Evolutionary conservation across 2,888 invertebrate genomes (phyloP).

Genomic region (Sarcophaga carnaria): DNA sequence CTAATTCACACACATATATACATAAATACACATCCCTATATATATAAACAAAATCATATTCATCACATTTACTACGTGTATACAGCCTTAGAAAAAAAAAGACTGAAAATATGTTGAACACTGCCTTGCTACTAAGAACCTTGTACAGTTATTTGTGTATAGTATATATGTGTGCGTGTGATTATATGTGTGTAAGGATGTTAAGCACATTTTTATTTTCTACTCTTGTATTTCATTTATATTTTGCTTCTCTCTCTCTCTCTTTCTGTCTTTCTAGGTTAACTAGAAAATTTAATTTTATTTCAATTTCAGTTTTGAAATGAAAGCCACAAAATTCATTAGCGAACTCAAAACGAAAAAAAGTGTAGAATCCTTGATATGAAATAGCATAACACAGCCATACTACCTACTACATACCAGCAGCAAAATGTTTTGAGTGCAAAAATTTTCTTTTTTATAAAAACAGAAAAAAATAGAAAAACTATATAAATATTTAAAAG

Average conservation of each 20-base stretch:
- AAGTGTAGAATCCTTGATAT: constrained; percentile 45
- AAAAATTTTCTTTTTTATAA: background rate
- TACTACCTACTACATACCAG: background rate
- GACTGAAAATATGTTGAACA: background rate
- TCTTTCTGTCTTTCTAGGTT: constrained; percentile 30
- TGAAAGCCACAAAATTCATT: constrained; percentile 68
- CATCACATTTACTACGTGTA: no score
- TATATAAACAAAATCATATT: no score
- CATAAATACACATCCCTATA: background rate
- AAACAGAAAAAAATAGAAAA: background rate
- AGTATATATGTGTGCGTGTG: background rate
- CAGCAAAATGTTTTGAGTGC: background rate
- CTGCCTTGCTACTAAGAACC: no score
- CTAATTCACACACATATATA: background rate
- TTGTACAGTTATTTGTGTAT: background rate
- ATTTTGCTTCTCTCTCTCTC: background rate
- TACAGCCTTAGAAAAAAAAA: constrained; percentile 4
- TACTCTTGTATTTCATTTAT: constrained; percentile 20
- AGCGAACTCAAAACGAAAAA: constrained; percentile 34
- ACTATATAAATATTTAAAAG: constrained; percentile 45
- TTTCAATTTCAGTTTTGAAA: constrained; percentile 67
- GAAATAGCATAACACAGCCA: constrained; percentile 24
- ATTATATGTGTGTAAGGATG: constrained; percentile 16
- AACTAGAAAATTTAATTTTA: constrained; percentile 68
- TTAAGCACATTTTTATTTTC: constrained; percentile 14